These are phyloP conservation scores for Platyscapa corneri DNA, from an alignment of 1,140 invertebrate species.

Conservation along the genomic window DNA sequence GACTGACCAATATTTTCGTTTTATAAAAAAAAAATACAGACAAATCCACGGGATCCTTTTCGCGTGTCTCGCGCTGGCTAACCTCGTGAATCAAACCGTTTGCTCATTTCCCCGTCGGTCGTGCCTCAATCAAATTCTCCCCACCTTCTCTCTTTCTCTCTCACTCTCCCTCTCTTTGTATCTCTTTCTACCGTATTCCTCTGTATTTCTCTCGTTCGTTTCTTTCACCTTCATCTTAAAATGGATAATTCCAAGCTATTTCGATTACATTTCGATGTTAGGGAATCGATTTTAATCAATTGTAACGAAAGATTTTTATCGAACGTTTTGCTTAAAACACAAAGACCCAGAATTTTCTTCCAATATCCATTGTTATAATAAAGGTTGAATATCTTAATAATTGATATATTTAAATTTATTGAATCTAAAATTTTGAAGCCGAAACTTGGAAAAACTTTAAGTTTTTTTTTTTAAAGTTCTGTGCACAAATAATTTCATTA, in stretches of 20 bases:
- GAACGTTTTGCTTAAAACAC: not conserved
- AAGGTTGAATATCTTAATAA: too few relatives aligned
- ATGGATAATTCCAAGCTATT: slow-evolving; percentile 1
- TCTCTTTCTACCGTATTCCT: too few relatives aligned
- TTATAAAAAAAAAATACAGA: not conserved
- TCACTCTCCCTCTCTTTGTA: too few relatives aligned
- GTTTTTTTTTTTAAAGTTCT: not conserved
- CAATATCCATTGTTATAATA: not conserved
- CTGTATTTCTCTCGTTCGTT: not conserved
- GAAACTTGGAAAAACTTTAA: too few relatives aligned
- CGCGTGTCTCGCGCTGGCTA: not conserved
- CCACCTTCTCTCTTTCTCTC: slow-evolving; percentile 1
- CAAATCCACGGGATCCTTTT: not conserved
- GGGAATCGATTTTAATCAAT: not conserved
- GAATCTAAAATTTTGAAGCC: too few relatives aligned
- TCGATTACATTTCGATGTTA: not conserved
- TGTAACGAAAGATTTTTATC: slow-evolving; percentile 5
- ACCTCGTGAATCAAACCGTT: slow-evolving; percentile 4
- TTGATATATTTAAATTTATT: too few relatives aligned
- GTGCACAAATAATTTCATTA: not conserved
- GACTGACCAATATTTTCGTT: not conserved
- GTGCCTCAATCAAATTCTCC: slow-evolving; percentile 12
- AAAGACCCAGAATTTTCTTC: not conserved
- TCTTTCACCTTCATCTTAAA: not conserved
- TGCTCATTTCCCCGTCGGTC: not conserved